Evolutionary conservation across 2,113 vertebrate species (phyloP).

Genomic region (Vombatus ursinus): DNA sequence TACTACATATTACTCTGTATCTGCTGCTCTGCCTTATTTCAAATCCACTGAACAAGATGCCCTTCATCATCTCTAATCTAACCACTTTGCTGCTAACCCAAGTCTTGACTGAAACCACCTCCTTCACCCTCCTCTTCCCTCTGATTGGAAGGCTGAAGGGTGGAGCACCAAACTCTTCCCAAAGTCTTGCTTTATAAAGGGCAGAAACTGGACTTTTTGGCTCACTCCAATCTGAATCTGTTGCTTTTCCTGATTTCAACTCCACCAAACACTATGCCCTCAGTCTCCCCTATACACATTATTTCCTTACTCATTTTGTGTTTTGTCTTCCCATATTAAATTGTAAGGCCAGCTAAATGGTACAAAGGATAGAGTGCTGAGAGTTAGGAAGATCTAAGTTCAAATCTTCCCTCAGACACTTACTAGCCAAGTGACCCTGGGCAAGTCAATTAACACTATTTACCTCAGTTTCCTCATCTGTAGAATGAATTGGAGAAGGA

Average conservation of each 20-base stretch:
- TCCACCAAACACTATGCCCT: not conserved
- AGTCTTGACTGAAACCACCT: not conserved
- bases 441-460: not conserved
- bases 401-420: not conserved
- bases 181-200: not conserved
- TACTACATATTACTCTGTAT: not conserved
- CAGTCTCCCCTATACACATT: not conserved
- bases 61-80: not conserved
- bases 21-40: not conserved
- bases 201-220: not conserved
- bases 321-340: not conserved
- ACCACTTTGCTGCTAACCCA: not conserved
- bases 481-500: not conserved
- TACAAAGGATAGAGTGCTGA: fast-evolving
- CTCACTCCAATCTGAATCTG: not conserved
- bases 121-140: not conserved
- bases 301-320: not conserved
- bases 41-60: not conserved
- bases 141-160: not conserved
- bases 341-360: not conserved
- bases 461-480: not conserved
- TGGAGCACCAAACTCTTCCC: not conserved
- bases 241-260: not conserved
- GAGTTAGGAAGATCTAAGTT: not conserved
- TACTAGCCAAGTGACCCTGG: not conserved